phyloP scores from a whole-genome alignment of 2,113 vertebrate genomes.

The Prolemur simus region DNA sequence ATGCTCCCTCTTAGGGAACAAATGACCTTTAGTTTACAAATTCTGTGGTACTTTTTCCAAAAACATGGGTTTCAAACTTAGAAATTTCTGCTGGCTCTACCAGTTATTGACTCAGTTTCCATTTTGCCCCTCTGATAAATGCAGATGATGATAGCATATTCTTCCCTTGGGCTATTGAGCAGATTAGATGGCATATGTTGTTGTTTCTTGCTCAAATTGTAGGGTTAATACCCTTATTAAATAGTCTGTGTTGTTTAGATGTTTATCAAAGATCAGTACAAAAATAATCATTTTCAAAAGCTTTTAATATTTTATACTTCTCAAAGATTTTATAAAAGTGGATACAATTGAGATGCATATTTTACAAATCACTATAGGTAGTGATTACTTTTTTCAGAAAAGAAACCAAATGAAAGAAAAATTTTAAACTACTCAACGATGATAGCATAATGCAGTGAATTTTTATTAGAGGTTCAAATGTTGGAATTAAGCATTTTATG shows the following conservation, averaged over 20 bases:
- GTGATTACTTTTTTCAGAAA: not conserved
- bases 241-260: not conserved
- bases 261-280: not conserved
- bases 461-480: slow-evolving; percentile 16
- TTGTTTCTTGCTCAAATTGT: not conserved
- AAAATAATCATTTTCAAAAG: not conserved
- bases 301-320: not conserved
- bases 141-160: not conserved
- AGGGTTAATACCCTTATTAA: not conserved
- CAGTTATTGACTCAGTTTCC: not conserved
- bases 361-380: not conserved
- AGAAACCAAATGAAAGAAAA: not conserved
- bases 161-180: not conserved
- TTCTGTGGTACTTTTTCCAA: not conserved
- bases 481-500: slow-evolving; percentile 27
- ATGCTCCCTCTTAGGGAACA: not conserved
- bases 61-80: not conserved
- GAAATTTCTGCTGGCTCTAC: not conserved
- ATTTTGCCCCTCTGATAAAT: not conserved
- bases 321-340: not conserved
- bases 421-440: not conserved
- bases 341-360: not conserved
- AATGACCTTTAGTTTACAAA: not conserved
- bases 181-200: not conserved
- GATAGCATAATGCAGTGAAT: not conserved